These are phyloP conservation scores for Microplitis demolitor DNA, from an alignment of 1,140 invertebrate genomes.

Conservation along the genomic window DNA sequence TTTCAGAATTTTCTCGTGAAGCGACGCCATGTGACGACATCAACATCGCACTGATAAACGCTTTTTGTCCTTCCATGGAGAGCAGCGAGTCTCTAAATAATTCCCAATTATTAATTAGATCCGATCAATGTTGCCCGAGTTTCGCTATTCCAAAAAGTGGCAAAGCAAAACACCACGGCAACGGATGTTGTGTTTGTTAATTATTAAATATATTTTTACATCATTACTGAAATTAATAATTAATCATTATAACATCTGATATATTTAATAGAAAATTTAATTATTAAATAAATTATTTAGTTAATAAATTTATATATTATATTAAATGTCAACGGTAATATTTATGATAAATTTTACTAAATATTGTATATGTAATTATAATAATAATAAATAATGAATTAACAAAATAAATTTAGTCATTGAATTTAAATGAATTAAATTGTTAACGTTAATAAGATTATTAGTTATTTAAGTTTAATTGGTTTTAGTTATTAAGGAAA, in stretches of 20 bases:
- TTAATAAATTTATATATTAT: too few species aligned
- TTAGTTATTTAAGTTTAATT: too few species aligned
- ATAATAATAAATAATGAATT: too few species aligned
- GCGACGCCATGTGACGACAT: background rate
- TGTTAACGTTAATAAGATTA: background rate
- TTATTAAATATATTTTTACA: background rate
- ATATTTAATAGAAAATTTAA: too few species aligned
- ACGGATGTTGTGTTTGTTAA: constrained; percentile 42
- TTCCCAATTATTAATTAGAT: constrained; percentile 42
- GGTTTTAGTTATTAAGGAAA: too few species aligned
- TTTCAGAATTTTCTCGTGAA: constrained; percentile 32
- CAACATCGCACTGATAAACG: background rate
- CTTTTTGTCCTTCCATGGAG: constrained; percentile 23
- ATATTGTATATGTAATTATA: too few species aligned
- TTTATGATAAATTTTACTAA: too few species aligned
- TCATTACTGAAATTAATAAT: too few species aligned
- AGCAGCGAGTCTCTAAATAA: constrained; percentile 37
- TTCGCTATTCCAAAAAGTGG: constrained; percentile 53
- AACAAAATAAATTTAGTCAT: too few species aligned
- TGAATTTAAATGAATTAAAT: background rate
- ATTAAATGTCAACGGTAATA: too few species aligned
- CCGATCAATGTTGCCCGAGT: constrained; percentile 57
- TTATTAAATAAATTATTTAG: too few species aligned
- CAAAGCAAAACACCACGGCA: constrained; percentile 48
- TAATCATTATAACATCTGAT: too few species aligned